A percentile compares a stretch with the other conserved stretches of the same genome.
phyloP scores from a whole-genome alignment of 2,113 vertebrate genomes.

The Sebastes schlegelii region DNA sequence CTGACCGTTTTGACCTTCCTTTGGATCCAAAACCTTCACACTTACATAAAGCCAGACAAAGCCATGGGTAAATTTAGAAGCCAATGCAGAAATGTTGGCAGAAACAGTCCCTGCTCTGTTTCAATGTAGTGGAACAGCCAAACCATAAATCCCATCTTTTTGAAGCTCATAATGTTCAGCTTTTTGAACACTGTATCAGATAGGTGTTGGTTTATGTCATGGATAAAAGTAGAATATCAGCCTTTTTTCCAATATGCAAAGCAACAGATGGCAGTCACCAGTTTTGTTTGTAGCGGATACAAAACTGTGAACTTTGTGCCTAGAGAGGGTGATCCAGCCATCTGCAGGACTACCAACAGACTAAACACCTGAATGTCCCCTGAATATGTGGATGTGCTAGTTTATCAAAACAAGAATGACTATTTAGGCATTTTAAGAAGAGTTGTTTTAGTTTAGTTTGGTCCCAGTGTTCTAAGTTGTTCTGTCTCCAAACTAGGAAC shows the following conservation, averaged over 20 bases:
- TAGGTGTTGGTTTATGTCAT: neutral
- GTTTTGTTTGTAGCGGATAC: neutral
- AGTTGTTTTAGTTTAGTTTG: neutral
- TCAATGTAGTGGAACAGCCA: neutral
- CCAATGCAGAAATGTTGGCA: neutral
- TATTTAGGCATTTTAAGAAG: neutral
- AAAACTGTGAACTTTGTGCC: neutral
- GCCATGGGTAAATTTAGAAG: neutral
- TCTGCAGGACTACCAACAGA: neutral
- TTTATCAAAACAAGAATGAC: neutral
- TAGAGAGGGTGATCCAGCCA: neutral
- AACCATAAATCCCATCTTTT: neutral
- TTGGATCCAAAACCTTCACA: neutral
- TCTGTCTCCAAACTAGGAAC: too few relatives aligned
- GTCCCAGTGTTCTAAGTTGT: too few relatives aligned
- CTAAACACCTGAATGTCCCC: neutral
- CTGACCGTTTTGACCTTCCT: neutral
- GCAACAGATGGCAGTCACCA: neutral
- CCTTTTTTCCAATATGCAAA: neutral
- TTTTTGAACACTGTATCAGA: conserved; percentile 4
- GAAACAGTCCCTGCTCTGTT: neutral
- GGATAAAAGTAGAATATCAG: conserved; percentile 11
- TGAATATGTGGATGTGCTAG: neutral
- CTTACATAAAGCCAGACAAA: neutral
- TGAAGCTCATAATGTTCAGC: neutral